Evolutionary conservation across 1,140 invertebrate genomes (phyloP).

Genomic region (Eulimnadia texana): DNA sequence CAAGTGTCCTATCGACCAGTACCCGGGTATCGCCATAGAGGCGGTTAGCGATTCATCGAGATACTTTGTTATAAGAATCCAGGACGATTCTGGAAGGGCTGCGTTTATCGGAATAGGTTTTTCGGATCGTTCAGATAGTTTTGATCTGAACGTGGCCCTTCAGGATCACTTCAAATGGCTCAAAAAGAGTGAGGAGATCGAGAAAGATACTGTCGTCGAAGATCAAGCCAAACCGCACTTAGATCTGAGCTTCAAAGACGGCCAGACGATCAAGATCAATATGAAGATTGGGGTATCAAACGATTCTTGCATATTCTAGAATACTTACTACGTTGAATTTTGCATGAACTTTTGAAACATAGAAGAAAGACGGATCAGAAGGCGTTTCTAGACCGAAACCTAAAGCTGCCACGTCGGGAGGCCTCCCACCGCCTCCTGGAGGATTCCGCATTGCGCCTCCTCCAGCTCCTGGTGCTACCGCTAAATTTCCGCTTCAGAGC

Average conservation of each 20-base stretch:
- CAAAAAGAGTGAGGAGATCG: slow-evolving; percentile 77
- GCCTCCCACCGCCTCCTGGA: slow-evolving; percentile 67
- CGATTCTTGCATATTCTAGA: slow-evolving; percentile 3
- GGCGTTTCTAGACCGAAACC: slow-evolving; percentile 41
- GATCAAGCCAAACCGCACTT: slow-evolving; percentile 60
- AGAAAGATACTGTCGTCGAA: slow-evolving; percentile 48
- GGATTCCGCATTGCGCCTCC: slow-evolving; percentile 48
- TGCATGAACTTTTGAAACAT: slow-evolving; percentile 21
- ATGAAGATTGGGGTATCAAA: slow-evolving; percentile 86
- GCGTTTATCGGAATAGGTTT: slow-evolving; percentile 98
- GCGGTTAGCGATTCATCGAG: slow-evolving; percentile 92
- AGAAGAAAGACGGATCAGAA: slow-evolving; percentile 80
- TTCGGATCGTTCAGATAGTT: slow-evolving; percentile 93
- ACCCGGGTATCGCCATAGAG: slow-evolving; percentile 88
- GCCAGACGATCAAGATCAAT: slow-evolving; percentile 96
- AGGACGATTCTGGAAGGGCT: slow-evolving; percentile 85
- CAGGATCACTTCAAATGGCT: slow-evolving; percentile 98
- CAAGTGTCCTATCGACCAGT: slow-evolving; percentile 91
- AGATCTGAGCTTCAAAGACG: slow-evolving; percentile 95
- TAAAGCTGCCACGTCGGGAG: slow-evolving; percentile 38
- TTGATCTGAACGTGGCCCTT: slow-evolving; percentile 95
- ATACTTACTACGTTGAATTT: slow-evolving; percentile 7
- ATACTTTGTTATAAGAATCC: slow-evolving; percentile 93
- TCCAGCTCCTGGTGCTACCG: slow-evolving; percentile 45
- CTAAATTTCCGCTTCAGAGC: slow-evolving; percentile 42